A percentile compares a stretch with the other conserved stretches of the same genome.
These are phyloP conservation scores for Pomacea canaliculata DNA, from an alignment of 2,888 invertebrate genomes.

Conservation along the genomic window DNA sequence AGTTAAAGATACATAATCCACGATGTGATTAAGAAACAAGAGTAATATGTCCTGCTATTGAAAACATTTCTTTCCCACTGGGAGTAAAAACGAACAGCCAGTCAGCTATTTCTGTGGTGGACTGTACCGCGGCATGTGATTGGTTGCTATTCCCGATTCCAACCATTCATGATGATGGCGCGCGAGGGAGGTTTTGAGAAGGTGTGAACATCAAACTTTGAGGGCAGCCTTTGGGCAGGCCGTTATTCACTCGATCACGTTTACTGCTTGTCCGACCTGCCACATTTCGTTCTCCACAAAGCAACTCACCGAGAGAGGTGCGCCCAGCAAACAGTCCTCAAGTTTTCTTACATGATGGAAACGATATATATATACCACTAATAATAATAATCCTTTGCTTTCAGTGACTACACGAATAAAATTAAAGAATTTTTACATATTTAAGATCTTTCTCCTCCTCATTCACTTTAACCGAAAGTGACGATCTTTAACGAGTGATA, in stretches of 20 bases:
- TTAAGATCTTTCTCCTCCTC: too few species aligned
- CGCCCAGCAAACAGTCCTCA: too few species aligned
- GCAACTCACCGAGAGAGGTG: background rate
- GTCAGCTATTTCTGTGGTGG: constrained; percentile 16
- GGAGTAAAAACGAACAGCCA: constrained; percentile 17
- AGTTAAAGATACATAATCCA: too few species aligned
- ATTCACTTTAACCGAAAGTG: too few species aligned
- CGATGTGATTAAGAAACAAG: too few species aligned
- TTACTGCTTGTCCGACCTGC: background rate
- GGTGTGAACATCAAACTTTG: constrained; percentile 25
- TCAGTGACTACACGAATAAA: too few species aligned
- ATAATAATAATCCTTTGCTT: too few species aligned
- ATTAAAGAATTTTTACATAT: too few species aligned
- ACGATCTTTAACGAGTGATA: too few species aligned
- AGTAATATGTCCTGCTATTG: too few species aligned
- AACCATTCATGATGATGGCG: constrained; percentile 27
- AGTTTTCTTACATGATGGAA: too few species aligned
- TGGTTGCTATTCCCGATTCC: constrained; percentile 26
- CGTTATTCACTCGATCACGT: constrained; percentile 11
- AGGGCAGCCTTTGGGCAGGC: constrained; percentile 5
- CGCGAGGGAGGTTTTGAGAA: constrained; percentile 20
- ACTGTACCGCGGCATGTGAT: constrained; percentile 19
- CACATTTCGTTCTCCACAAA: background rate
- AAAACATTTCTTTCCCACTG: background rate
- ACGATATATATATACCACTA: too few species aligned